Evolutionary conservation across 64 coral and sea anemone genomes (phyloP).

Genomic region (Astreopora myriophthalma): DNA sequence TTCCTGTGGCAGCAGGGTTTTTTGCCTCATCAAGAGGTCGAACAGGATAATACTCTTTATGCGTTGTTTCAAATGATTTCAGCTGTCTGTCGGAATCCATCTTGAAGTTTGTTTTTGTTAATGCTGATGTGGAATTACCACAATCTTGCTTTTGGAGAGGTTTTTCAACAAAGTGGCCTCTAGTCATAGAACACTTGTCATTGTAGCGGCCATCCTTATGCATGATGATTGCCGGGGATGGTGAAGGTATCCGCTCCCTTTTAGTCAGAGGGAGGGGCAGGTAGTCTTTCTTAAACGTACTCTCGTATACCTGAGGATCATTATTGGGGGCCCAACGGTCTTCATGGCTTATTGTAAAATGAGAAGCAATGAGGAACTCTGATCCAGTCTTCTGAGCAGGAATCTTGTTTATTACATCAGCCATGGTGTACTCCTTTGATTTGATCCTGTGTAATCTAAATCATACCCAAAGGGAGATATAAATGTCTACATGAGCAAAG

Average conservation of each 20-base stretch:
- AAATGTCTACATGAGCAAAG: no score
- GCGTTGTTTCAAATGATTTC: slow-evolving; percentile 88
- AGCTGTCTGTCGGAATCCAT: slow-evolving; percentile 85
- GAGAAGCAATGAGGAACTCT: slow-evolving; percentile 83
- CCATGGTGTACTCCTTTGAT: slow-evolving; percentile 16
- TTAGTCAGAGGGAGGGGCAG: slow-evolving; percentile 86
- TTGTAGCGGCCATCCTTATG: slow-evolving; percentile 83
- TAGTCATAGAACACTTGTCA: slow-evolving; percentile 78
- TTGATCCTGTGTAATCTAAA: slow-evolving; percentile 24
- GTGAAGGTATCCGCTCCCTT: slow-evolving; percentile 85
- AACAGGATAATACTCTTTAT: slow-evolving; percentile 93
- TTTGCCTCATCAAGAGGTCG: slow-evolving; percentile 72
- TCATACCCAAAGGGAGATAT: no score
- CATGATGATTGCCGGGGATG: slow-evolving; percentile 81
- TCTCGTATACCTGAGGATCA: slow-evolving; percentile 81
- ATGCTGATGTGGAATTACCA: slow-evolving; percentile 34
- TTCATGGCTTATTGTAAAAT: slow-evolving; percentile 92
- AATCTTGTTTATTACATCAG: slow-evolving; percentile 69
- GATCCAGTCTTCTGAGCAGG: slow-evolving; percentile 59
- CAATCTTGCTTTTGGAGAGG: slow-evolving; percentile 14
- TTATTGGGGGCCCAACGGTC: slow-evolving; percentile 76
- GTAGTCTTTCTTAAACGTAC: slow-evolving; percentile 94
- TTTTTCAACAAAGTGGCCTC: slow-evolving; percentile 86
- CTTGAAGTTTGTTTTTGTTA: slow-evolving; percentile 92
- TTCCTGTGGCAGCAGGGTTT: slow-evolving; percentile 61